Conservation (phyloP, 2,797 vertebrate genomes). For the Sebastes melanostomus region DNA sequence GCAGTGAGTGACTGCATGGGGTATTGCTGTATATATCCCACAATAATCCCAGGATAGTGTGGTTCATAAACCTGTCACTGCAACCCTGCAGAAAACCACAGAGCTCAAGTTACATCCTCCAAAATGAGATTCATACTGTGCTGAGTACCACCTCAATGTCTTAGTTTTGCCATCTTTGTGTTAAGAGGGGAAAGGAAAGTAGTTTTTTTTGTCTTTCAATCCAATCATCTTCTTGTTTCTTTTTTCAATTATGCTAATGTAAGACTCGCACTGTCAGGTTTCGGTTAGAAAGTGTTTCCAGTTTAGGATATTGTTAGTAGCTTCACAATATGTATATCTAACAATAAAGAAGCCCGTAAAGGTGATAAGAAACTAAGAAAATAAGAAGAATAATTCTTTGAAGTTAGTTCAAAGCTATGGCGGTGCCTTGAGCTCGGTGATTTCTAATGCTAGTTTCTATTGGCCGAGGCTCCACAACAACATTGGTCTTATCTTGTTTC, state of each 20-base stretch:
- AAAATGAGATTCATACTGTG: conserved; percentile 39
- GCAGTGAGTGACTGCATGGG: background rate
- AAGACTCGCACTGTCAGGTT: too few species aligned
- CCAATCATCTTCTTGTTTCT: background rate
- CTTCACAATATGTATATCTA: background rate
- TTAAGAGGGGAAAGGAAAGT: background rate
- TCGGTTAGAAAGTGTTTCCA: background rate
- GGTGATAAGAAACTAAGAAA: background rate
- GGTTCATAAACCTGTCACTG: conserved; percentile 26
- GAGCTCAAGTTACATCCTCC: conserved; percentile 36
- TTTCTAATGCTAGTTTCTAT: background rate
- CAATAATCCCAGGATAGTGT: conserved; percentile 22
- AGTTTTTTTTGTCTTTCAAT: background rate
- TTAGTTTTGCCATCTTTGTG: background rate
- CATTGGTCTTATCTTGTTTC: background rate
- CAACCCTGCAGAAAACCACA: conserved; percentile 12
- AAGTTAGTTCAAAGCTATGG: conserved; percentile 23
- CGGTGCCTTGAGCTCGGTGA: background rate
- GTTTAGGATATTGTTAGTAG: background rate
- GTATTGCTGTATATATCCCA: background rate
- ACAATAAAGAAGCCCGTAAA: background rate
- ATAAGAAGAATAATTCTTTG: background rate
- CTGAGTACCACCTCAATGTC: conserved; percentile 9
- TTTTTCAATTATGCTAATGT: background rate
- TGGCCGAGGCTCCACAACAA: background rate